A percentile compares a stretch with the other conserved stretches of the same genome.
phyloP scores from a whole-genome alignment of 2,797 vertebrate species.

The Acanthurus lineatus region DNA sequence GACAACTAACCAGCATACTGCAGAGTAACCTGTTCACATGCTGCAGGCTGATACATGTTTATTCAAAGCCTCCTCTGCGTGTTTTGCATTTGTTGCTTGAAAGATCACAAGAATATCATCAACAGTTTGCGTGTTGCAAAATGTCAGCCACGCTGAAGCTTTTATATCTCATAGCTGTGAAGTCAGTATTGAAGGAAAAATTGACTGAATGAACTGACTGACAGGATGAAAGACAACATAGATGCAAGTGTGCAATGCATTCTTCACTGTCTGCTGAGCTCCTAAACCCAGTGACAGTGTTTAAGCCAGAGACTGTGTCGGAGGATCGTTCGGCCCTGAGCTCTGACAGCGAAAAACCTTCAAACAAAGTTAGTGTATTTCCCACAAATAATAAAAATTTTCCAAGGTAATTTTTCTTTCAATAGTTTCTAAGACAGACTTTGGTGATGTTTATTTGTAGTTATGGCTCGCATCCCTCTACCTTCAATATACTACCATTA shows the following conservation, averaged over 20 bases:
- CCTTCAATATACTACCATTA: conserved; percentile 5
- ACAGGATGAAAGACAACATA: conserved; percentile 61
- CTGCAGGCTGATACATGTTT: conserved; percentile 55
- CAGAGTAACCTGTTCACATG: conserved; percentile 46
- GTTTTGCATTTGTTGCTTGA: conserved; percentile 55
- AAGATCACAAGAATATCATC: conserved; percentile 69
- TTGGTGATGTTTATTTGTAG: background rate
- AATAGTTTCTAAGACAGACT: background rate
- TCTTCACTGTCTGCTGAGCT: conserved; percentile 32
- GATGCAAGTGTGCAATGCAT: conserved; percentile 12
- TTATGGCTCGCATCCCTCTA: background rate
- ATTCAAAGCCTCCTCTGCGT: conserved; percentile 24
- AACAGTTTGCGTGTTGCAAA: conserved; percentile 54
- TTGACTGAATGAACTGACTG: conserved; percentile 16
- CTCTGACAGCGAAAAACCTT: background rate
- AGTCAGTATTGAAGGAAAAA: conserved; percentile 48
- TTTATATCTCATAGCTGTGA: conserved; percentile 52
- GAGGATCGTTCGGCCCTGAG: conserved; percentile 4
- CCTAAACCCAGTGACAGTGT: conserved; percentile 22
- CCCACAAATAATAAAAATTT: background rate
- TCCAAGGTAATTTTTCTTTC: background rate
- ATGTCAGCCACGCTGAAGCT: conserved; percentile 56
- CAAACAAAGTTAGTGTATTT: background rate
- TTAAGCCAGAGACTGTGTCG: background rate
- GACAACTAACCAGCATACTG: background rate